phyloP scores from a whole-genome alignment of 2,113 vertebrate species.

The Cinclus cinclus region DNA sequence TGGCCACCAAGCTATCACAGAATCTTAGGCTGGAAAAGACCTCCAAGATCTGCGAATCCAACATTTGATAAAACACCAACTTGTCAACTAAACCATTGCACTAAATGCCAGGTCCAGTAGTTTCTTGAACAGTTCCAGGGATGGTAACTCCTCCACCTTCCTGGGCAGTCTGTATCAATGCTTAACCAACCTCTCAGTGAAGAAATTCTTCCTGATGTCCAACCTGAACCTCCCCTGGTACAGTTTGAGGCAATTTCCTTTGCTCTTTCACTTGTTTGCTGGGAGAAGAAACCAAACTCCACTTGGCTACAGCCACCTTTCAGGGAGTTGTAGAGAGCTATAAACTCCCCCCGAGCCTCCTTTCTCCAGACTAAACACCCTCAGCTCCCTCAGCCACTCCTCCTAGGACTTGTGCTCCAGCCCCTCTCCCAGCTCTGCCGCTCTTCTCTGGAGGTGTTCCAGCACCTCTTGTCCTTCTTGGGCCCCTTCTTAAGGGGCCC shows the following conservation, averaged over 20 bases:
- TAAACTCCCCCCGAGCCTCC: accelerated
- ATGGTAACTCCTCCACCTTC: background rate
- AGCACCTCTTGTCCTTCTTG: background rate
- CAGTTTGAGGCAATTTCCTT: background rate
- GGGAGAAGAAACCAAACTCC: background rate
- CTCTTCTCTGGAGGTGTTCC: background rate
- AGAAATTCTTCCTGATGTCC: background rate
- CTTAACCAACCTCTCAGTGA: background rate
- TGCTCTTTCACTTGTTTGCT: background rate
- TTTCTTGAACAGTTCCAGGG: background rate
- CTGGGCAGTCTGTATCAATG: background rate
- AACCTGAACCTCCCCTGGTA: background rate
- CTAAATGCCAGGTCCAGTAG: accelerated
- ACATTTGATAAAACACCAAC: background rate
- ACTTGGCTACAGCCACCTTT: background rate
- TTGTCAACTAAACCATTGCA: background rate
- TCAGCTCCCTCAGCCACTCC: background rate
- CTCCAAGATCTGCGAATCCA: background rate
- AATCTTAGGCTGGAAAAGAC: background rate
- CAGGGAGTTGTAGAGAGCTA: background rate
- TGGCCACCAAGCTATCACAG: background rate
- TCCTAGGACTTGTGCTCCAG: background rate
- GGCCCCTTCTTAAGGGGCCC: too few species aligned
- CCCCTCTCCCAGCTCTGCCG: accelerated
- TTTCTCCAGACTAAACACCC: background rate